A percentile compares a stretch with the other conserved stretches of the same genome.
Evolutionary conservation across 2,797 vertebrate genomes (phyloP).

Genomic region (Manis crassicaudata): DNA sequence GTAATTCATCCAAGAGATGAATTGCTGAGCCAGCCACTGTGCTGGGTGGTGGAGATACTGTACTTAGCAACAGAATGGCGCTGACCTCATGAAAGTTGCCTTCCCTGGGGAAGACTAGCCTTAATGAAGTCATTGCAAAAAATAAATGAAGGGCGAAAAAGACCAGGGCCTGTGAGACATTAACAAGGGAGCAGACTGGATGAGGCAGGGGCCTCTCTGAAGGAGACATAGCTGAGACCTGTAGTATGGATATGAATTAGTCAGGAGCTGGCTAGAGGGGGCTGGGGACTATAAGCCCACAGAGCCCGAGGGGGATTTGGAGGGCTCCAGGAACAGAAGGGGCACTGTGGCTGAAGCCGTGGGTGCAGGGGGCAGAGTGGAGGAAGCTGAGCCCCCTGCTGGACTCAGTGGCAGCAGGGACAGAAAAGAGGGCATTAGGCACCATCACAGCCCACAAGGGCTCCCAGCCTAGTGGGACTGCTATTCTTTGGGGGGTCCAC

Average conservation of each 20-base stretch:
- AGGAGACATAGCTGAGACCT: background rate
- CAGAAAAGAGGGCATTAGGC: background rate
- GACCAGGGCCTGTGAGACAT: background rate
- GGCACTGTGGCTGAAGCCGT: background rate
- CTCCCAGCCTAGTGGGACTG: too few species aligned
- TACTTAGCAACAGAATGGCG: accelerated
- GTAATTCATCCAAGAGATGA: accelerated
- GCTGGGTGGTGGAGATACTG: background rate
- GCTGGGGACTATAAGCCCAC: accelerated
- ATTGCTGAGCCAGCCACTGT: background rate
- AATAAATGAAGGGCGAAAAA: background rate
- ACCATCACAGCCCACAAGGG: background rate
- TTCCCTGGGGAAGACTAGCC: background rate
- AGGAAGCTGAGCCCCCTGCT: background rate
- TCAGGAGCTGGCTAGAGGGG: background rate
- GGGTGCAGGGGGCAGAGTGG: background rate
- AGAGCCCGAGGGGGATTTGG: background rate
- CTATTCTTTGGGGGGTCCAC: background rate
- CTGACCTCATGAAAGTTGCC: background rate
- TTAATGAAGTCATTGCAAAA: background rate
- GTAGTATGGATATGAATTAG: too few species aligned
- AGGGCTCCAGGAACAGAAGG: background rate
- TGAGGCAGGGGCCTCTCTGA: background rate
- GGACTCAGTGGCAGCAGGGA: background rate
- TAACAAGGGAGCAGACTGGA: background rate